Base-by-base conservation (phyloP, 2,888 invertebrate genomes). In the Apamea monoglypha region DNA sequence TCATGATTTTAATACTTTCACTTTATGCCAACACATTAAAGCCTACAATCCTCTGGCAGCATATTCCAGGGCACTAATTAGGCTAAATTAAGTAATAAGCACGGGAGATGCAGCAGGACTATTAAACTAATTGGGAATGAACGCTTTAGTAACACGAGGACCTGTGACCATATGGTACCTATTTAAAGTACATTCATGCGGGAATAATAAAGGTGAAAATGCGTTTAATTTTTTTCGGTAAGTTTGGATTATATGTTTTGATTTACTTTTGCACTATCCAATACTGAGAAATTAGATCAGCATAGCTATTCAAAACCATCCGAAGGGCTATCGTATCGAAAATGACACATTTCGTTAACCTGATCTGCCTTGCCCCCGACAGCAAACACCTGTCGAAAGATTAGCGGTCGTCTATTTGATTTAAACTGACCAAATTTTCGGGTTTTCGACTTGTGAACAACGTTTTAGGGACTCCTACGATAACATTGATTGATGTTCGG, bases 41-140 rank as follows among this genome's bases (percentile, higher is more conserved):
- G 64, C 18, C 78, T 79, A 88, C 36, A 87, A 86, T 89, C n/a
- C 80, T 72, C 61, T 87, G 83, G 67, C 84, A 86, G 75, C 69
- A 83, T 78, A 88, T 78, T 79, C 76, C 72, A 76, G 76, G 47
- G 75, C 80, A 82, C 75, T 87, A 90, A 89, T 90, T 89, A 91
- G 80, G 79, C 74, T 74, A 73, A 88, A 89, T 90, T 76, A 89
- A 84, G 89, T 80, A 86, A 82, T 82, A 76, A 82, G 44, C 78
- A 76, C 81, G 79, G 75, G 84, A 82, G 81, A 78, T 87, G 82
- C 88, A 86, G 72, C 82, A 72, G 79, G 79, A 74, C 80, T 63
- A 84, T 86, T 86, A 77, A 71, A 75, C 53, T 87, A 88, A 89
- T 89, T 88, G 86, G 78, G 82, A 74, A 78, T 74, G 81, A 53